Evolutionary conservation across 2,888 invertebrate species (phyloP), one percentile per base, ranked within the genome.

Genomic region (Dicycla oo): DNA sequence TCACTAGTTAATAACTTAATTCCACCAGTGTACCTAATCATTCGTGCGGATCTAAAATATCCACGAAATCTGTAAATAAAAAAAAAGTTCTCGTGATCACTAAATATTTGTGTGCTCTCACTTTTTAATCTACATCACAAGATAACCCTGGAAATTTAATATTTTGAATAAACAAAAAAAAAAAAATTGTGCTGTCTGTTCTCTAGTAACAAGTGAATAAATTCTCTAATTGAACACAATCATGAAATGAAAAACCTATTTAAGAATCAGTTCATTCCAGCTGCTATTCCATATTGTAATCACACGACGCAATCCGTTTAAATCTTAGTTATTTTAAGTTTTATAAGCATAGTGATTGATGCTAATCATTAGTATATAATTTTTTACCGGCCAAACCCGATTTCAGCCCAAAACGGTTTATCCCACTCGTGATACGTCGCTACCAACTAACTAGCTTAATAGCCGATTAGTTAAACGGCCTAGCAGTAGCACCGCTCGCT

Each of bases 281-380:
- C 30, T n/a, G 20, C n/a, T 73, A 34, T 47, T 23, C n/a, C 45
- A 54, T 40, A 20, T 66, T 30, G 18, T 45, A 57, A 57, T 20
- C n/a, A 38, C 49, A 45, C 43, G 15, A 56, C n/a, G 20, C 20
- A 45, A 78, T 40, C 20, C n/a, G 7, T 38, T 58, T 40, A 13
- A 49, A 60, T 61, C n/a, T 61, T 54, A 60, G 15, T 73, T 65
- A 62, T 51, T 64, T 51, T 65, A 72, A 47, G 67, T 73, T 75
- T 30, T 66, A 1, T 47, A 66, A 23, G 23, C 43, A 38, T 62
- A 53, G 71, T 66, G 65, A 77, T 77, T 62, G 82, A 81, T 78
- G 78, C 78, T 81, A 78, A 78, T 82, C 71, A 81, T 81, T 81
- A 81, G 53, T 77, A 49, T 62, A 62, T 43, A n/a, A 15, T 34